Base-by-base conservation (phyloP, 2,888 invertebrate genomes). In the Volucella zonaria region DNA sequence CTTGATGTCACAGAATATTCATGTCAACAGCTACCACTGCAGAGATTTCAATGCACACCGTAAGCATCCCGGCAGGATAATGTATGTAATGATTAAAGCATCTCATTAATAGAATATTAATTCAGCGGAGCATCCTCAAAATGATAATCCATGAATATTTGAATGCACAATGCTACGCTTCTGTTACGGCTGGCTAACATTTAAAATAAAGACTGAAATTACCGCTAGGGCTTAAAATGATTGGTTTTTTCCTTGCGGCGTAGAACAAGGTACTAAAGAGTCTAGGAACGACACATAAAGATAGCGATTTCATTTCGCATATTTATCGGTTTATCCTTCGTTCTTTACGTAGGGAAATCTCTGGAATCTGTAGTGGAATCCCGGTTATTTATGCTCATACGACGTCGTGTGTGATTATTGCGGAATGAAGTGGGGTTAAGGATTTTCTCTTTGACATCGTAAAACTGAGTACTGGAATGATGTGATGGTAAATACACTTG, bases 281-380 rank as follows among this genome's bases (percentile, higher is more conserved):
- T 18, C 18, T 18, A 15, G n/a, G 54, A n/a, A 14, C 31, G 14
- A 12, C 23, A 42, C 18, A 18, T 18, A 43, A 59, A 49, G 51
- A 51, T 59, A 61, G 49, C 71, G 49, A 59, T 70, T 56, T n/a
- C 47, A 14, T 18, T 59, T 59, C 40, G 49, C 15, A 40, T 70
- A 70, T 70, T 59, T 61, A 59, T 51, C 23, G 71, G 51, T 51
- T 23, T 61, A 49, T 12, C 10, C 59, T 49, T 51, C n/a, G 40
- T 59, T 59, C 51, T 49, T 71, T 71, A 71, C 42, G 71, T 11
- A 40, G 14, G 42, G 40, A 42, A 58, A 68, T 68, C 45, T 68
- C 31, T 38, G 56, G 68, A 68, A 56, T 68, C 56, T 68, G 56
- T 56, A 56, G 68, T 47, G 56, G 59, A 47, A 45, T 56, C 43